A percentile compares a stretch with the other conserved stretches of the same genome.
These are phyloP conservation scores for Chalcosyrphus nemorum DNA, from an alignment of 2,888 invertebrate species.

Conservation along the genomic window DNA sequence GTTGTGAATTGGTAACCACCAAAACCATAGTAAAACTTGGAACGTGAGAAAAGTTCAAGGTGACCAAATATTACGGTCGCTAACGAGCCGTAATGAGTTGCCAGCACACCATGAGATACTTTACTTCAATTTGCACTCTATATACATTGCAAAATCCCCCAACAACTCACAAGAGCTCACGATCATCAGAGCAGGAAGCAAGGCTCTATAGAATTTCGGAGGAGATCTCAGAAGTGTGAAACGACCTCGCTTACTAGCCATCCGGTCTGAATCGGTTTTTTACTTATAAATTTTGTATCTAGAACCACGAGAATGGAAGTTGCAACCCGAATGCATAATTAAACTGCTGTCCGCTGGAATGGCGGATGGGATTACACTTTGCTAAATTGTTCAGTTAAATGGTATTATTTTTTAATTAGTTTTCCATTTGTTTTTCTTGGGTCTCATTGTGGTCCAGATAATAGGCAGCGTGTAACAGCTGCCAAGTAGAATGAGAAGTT, in stretches of 20 bases:
- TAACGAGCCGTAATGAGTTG: constrained; percentile 53
- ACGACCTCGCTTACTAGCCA: constrained; percentile 45
- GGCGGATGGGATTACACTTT: constrained; percentile 38
- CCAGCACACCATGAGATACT: constrained; percentile 5
- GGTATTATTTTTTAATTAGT: constrained; percentile 46
- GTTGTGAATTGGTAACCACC: neutral
- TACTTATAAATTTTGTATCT: neutral
- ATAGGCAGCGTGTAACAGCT: constrained; percentile 48
- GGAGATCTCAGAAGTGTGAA: constrained; percentile 16
- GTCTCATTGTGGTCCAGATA: constrained; percentile 54
- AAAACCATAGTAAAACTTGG: constrained; percentile 22
- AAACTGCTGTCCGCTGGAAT: constrained; percentile 1
- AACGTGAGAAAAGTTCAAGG: constrained; percentile 50
- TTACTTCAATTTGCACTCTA: constrained; percentile 7
- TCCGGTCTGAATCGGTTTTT: constrained; percentile 40
- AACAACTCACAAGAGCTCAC: constrained; percentile 8
- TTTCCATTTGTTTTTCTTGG: constrained; percentile 17
- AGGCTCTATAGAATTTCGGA: constrained; percentile 51
- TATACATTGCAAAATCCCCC: constrained; percentile 14
- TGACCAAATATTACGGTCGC: constrained; percentile 27
- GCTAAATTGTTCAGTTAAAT: constrained; percentile 35
- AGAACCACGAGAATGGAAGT: constrained; percentile 44
- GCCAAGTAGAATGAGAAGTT: neutral
- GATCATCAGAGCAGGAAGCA: constrained; percentile 60
- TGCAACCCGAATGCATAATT: constrained; percentile 62